phyloP scores from a whole-genome alignment of 2,113 vertebrate genomes.

The Labeo rohita region DNA sequence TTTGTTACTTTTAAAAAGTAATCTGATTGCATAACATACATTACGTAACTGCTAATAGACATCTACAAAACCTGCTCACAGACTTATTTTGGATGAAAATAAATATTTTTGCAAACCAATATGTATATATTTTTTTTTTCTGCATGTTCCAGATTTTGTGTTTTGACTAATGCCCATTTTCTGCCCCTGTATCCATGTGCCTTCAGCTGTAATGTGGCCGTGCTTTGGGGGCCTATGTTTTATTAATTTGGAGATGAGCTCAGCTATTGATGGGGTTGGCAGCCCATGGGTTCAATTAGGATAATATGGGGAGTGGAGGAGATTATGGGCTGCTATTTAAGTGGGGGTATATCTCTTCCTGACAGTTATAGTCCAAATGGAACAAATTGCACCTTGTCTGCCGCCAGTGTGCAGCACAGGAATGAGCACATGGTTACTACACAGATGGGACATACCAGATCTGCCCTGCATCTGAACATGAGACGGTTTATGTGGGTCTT shows the following conservation, averaged over 20 bases:
- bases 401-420: conserved; percentile 42
- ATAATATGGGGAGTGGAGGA: conserved; percentile 77
- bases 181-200: conserved; percentile 76
- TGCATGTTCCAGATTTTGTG: not conserved
- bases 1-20: too few relatives aligned
- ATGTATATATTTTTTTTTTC: not conserved
- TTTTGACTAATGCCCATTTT: conserved; percentile 57
- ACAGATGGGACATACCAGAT: conserved; percentile 31
- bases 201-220: conserved; percentile 70
- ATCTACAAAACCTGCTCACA: not conserved
- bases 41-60: too few relatives aligned
- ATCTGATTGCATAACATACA: too few relatives aligned
- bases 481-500: conserved; percentile 3
- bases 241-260: conserved; percentile 82
- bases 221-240: conserved; percentile 76
- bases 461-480: not conserved
- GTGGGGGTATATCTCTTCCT: conserved; percentile 78
- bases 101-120: conserved; percentile 11
- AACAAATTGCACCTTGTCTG: conserved; percentile 76
- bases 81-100: not conserved
- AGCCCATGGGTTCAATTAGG: conserved; percentile 80
- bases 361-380: conserved; percentile 80
- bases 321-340: conserved; percentile 77
- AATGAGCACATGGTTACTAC: conserved; percentile 65
- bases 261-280: conserved; percentile 76